A percentile compares a stretch with the other conserved stretches of the same genome.
phyloP scores from a whole-genome alignment of 2,797 vertebrate genomes.

The Tadarida brasiliensis region DNA sequence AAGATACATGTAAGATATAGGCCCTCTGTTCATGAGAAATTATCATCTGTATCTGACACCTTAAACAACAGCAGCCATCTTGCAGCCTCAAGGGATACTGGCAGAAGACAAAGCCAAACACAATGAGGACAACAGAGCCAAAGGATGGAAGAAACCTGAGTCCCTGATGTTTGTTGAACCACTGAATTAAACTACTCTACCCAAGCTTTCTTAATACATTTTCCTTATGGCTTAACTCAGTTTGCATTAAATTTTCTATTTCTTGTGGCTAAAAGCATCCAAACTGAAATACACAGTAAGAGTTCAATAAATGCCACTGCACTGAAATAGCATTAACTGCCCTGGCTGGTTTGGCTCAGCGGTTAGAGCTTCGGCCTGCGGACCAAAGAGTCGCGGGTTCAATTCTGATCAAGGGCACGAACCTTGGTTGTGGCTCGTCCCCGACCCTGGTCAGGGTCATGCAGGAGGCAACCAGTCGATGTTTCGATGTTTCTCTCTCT shows the following conservation, averaged over 20 bases:
- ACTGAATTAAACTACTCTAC: constrained; percentile 8
- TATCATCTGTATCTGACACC: neutral
- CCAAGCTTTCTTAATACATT: neutral
- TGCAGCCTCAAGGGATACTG: neutral
- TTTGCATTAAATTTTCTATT: neutral
- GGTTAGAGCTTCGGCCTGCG: too few relatives aligned
- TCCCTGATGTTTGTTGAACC: neutral
- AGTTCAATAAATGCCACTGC: neutral
- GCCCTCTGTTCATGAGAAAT: neutral
- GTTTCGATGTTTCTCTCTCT: too few relatives aligned
- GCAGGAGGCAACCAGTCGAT: too few relatives aligned
- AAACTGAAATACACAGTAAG: neutral
- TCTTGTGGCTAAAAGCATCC: constrained; percentile 32
- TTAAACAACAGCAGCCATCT: constrained; percentile 17
- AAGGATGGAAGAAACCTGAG: neutral
- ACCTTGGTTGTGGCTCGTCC: too few relatives aligned
- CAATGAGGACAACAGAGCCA: neutral
- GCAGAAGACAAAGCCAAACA: constrained; percentile 5
- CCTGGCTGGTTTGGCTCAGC: too few relatives aligned
- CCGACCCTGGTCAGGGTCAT: too few relatives aligned
- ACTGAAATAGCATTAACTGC: neutral
- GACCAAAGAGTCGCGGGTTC: too few relatives aligned
- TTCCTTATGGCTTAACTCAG: neutral
- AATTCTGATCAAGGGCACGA: too few relatives aligned
- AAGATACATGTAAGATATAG: neutral